Conservation (phyloP, 2,888 invertebrate species). For the Dascillus cervinus region DNA sequence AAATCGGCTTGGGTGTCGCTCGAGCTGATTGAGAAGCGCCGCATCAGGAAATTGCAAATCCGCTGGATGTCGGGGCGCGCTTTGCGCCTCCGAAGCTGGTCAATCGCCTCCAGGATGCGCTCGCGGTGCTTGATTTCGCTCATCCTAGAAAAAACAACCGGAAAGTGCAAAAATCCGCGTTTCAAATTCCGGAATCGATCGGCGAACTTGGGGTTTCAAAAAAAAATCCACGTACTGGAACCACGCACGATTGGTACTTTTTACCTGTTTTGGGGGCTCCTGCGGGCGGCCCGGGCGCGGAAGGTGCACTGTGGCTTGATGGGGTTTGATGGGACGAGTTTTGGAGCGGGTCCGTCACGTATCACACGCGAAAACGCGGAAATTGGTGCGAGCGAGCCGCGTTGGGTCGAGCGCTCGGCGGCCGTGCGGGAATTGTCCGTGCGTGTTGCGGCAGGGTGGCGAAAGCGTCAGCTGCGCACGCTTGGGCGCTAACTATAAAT, state of each 20-base stretch:
- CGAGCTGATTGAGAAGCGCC: conserved; percentile 63
- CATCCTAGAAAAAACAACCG: too few relatives aligned
- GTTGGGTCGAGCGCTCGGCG: too few relatives aligned
- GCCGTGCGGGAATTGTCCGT: conserved; percentile 4
- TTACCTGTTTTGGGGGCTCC: neutral
- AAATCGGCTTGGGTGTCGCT: conserved; percentile 64
- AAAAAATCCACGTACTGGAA: too few relatives aligned
- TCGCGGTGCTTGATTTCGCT: conserved; percentile 59
- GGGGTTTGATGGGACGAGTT: too few relatives aligned
- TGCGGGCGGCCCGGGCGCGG: neutral
- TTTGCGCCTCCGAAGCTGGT: conserved; percentile 74
- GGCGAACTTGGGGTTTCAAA: too few relatives aligned
- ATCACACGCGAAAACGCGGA: conserved; percentile 5
- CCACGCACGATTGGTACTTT: too few relatives aligned
- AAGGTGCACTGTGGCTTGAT: conserved; percentile 4
- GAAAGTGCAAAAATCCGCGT: neutral
- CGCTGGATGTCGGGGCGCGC: conserved; percentile 77
- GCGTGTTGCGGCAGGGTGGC: conserved; percentile 18
- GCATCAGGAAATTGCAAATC: conserved; percentile 73
- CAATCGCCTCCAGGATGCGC: conserved; percentile 75
- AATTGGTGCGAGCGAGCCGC: too few relatives aligned
- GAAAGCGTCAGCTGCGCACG: conserved; percentile 11
- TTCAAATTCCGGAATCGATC: too few relatives aligned
- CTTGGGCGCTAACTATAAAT: conserved; percentile 6
- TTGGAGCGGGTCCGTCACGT: conserved; percentile 6